Evolutionary conservation across 2,113 vertebrate genomes (phyloP), one percentile per base, ranked within the genome.

Genomic region (Chrysochloris asiatica): DNA sequence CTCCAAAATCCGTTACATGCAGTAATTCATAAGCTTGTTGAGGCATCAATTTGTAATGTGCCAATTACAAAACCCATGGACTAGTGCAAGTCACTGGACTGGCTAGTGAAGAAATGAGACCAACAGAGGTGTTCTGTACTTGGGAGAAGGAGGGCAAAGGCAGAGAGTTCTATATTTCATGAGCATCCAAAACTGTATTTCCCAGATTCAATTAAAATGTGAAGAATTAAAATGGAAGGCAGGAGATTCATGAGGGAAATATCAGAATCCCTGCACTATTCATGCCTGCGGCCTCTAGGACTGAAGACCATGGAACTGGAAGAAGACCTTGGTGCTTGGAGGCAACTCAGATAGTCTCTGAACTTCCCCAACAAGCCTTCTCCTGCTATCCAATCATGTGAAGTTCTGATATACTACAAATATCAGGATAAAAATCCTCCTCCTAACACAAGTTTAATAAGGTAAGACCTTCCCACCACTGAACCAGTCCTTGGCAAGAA

Each of bases 1-100:
- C 88, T 83, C 54, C 9, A 69, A 96, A 94, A 93, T 82, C 95
- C 82, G 95, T 95, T 96, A 89, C 67, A 91, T n/a, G n/a, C 48
- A 82, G 85, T 94, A 59, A 85, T 95, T 93, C 94, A 17, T 96
- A 92, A 96, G 69, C 82, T 30, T 94, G 85, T 81, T 88, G 88
- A 93, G 65, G 91, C 61, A 81, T 33, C 93, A 88, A 91, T 92
- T 80, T 77, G 30, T 48, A 71, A 61, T 85, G 63, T 89, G 93
- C 81, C 96, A 94, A 81, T 36, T 91, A 67, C 38, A 93, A 92
- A 93, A 61, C 33, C 94, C 45, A 71, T 30, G 48, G 78, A 41
- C 77, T 73, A 90, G 3, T 88, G n/a, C 50, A 80, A 79, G 63
- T n/a, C n/a, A n/a, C n/a, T n/a, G n/a, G 90, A 80, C 30, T 52